phyloP scores from a whole-genome alignment of 2,113 vertebrate genomes.

The Seriola dumerili region DNA sequence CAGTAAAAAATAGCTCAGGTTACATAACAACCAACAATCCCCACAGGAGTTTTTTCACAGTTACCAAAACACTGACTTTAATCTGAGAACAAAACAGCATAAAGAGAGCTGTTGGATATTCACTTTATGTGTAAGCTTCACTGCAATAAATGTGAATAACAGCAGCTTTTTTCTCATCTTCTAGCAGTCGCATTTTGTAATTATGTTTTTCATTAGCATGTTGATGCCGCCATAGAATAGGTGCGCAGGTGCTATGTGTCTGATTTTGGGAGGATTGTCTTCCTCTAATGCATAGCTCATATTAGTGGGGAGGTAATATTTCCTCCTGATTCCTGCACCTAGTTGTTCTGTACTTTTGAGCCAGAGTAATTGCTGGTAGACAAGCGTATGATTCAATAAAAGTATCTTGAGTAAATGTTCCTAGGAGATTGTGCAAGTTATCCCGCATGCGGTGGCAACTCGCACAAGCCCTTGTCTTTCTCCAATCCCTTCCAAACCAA shows the following conservation, averaged over 20 bases:
- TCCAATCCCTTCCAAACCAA: constrained; percentile 37
- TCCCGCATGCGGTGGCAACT: not conserved
- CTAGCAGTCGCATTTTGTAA: not conserved
- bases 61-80: constrained; percentile 70
- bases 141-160: constrained; percentile 26
- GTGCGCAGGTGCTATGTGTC: not conserved
- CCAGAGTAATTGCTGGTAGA: constrained; percentile 9
- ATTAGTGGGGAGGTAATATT: not conserved
- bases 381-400: constrained; percentile 30
- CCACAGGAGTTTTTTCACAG: constrained; percentile 62
- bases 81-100: constrained; percentile 64
- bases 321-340: not conserved
- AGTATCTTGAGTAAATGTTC: not conserved
- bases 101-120: constrained; percentile 51
- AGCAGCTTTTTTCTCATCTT: constrained; percentile 13
- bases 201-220: constrained; percentile 43
- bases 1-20: constrained; percentile 65
- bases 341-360: constrained; percentile 5
- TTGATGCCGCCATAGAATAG: constrained; percentile 16
- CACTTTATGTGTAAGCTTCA: constrained; percentile 23
- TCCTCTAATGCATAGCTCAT: not conserved
- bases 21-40: constrained; percentile 66
- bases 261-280: constrained; percentile 39
- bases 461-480: not conserved
- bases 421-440: not conserved